Base-by-base conservation (phyloP, 2,113 vertebrate genomes). In the Anolis sagrei region DNA sequence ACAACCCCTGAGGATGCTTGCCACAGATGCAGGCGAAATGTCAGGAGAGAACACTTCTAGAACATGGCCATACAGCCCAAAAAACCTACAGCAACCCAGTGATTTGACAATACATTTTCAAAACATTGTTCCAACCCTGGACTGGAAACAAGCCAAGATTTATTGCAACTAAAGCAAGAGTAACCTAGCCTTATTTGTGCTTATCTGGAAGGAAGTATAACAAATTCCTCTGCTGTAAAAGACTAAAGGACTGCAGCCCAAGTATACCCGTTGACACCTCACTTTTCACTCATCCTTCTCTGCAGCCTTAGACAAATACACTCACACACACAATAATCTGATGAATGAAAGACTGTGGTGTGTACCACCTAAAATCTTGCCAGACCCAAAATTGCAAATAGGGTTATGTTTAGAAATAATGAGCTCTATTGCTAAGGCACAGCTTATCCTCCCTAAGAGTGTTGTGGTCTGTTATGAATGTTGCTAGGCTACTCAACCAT, bases 401-500 rank as follows among this genome's bases (percentile, higher is more conserved):
- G 88, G 39, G 79, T 90, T 89, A 69, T 88, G 73, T 89, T 90
- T 88, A 75, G 87, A 89, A 93, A 91, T 85, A 93, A 83, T 88
- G 90, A 92, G 86, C 86, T 87, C 93, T 92, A 80, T 94, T 88
- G 85, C 90, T 92, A 92, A 92, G 91, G n/a, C 69, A 34, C 79
- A 86, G 87, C 86, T 92, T 64, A 92, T 92, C 92, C 89, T 92
- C 64, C 90, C 82, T 82, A 82, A 49, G 54, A 86, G 87, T 95
- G 92, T 95, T 94, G 93, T 90, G 70, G 89, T 94, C 62, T 95
- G 94, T 96, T 96, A 44, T 95, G 86, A 44, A 8, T 0, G 94
- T 95, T 97, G 95, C 96, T 96, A 92, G 90, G 96, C 85, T 91
- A 95, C 95, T 54, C 29, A 23, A 54, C 27, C 68, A 13, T 23